These are phyloP conservation scores for Lymantria dispar DNA, from an alignment of 2,888 invertebrate genomes.

Conservation along the genomic window DNA sequence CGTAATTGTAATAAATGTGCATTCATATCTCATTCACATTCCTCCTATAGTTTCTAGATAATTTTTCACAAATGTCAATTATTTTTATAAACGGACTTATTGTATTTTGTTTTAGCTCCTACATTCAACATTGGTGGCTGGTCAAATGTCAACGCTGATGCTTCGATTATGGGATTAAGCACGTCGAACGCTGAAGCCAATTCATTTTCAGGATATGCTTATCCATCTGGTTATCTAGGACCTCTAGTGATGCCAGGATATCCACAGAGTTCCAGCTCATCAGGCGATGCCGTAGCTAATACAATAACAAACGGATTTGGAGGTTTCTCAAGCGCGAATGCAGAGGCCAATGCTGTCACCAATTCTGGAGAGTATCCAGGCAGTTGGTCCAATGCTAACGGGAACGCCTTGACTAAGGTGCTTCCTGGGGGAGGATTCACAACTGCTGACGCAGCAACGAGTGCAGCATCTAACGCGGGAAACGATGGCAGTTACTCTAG, in stretches of 20 bases:
- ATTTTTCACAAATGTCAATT: too few species aligned
- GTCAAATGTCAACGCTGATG: slow-evolving; percentile 6
- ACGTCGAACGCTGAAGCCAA: slow-evolving; percentile 1
- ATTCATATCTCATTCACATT: too few species aligned
- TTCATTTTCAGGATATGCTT: neutral
- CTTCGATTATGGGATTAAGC: neutral
- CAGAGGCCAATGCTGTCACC: slow-evolving; percentile 1
- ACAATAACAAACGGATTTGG: neutral
- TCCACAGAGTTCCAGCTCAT: neutral
- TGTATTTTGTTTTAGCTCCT: neutral
- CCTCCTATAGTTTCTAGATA: too few species aligned
- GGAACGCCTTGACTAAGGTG: slow-evolving; percentile 3
- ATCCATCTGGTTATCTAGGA: too few species aligned
- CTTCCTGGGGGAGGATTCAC: neutral
- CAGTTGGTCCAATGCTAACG: neutral
- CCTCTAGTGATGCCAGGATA: too few species aligned
- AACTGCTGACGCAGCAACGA: slow-evolving; percentile 5
- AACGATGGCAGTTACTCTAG: slow-evolving; percentile 4
- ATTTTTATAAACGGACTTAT: neutral
- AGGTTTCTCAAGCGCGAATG: neutral
- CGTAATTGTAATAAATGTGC: too few species aligned
- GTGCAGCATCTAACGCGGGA: slow-evolving; percentile 2
- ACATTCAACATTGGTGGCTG: neutral
- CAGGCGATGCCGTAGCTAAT: neutral
- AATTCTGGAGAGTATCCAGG: neutral